Base-by-base conservation (phyloP, 1,140 invertebrate genomes). In the Drosophila mauritiana region DNA sequence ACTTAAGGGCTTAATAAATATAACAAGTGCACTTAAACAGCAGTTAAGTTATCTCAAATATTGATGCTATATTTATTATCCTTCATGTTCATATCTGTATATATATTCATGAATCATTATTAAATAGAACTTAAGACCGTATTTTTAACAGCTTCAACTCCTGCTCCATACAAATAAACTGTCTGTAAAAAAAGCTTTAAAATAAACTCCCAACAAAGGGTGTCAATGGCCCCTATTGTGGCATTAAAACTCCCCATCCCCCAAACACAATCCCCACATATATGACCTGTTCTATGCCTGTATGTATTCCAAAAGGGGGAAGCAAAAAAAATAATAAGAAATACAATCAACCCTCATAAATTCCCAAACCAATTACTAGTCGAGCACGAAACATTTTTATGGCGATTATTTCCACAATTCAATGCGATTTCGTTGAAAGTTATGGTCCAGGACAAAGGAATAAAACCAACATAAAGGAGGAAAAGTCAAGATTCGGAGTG, bases 301-400 rank as follows among this genome's bases (percentile, higher is more conserved):
- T 22, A 37, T 39, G 51, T 49, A 15, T 49, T 65, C 49, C 22
- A 15, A 70, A 55, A 48, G 39, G 31, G 64, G 61, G 20, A 49
- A 67, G 25, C 11, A 39, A 13, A 4, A 13, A 37, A 37, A 37
- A 37, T 2, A 69, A 65, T 46, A 39, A 49, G 59, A 25, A 31
- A 77, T 55, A 76, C 73, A 77, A 77, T 76, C 73, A 76, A 77
- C 73, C 73, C 73, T 76, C 73, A 77, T 77, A 77, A 77, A 77
- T 77, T 77, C 73, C 49, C 68, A 77, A 77, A 77, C 73, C 73
- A 77, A 77, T 77, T 77, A 77, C 73, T 77, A 77, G 73, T 76
- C 73, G 73, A 61, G 73, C 73, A 77, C 73, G 73, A 77, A 77
- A 77, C 73, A 76, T 76, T 77, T 76, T 77, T 77, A 77, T 77